Evolutionary conservation across 2,888 invertebrate species (phyloP).

Genomic region (Troglohyphantes excavatus): DNA sequence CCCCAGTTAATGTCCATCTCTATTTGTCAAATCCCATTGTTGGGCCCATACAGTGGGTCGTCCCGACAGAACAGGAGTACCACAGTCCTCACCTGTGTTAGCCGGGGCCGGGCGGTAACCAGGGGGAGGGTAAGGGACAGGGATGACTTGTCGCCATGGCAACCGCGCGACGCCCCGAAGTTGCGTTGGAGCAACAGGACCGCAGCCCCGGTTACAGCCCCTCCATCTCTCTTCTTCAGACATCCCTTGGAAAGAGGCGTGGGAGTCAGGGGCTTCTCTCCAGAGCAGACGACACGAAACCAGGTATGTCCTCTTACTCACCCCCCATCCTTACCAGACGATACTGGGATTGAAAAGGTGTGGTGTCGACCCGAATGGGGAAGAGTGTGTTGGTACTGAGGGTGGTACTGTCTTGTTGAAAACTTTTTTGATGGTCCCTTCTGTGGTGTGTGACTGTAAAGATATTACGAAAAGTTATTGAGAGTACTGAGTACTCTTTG

Average conservation of each 20-base stretch:
- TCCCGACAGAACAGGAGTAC: too few species aligned
- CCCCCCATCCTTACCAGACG: too few species aligned
- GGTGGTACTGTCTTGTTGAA: neutral
- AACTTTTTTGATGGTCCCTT: neutral
- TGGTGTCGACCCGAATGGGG: too few species aligned
- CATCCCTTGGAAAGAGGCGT: constrained; percentile 68
- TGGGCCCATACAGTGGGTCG: neutral
- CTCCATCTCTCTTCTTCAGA: neutral
- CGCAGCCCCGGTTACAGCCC: constrained; percentile 57
- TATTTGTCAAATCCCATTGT: neutral
- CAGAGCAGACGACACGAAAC: neutral
- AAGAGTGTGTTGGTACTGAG: neutral
- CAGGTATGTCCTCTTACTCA: constrained; percentile 19
- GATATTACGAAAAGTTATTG: too few species aligned
- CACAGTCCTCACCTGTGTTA: constrained; percentile 52
- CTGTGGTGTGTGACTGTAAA: too few species aligned
- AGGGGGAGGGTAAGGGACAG: constrained; percentile 40
- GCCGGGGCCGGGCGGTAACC: constrained; percentile 41
- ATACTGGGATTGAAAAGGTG: too few species aligned
- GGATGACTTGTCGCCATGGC: constrained; percentile 45
- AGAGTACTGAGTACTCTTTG: too few species aligned
- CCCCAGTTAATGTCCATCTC: too few species aligned
- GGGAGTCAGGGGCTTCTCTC: constrained; percentile 39
- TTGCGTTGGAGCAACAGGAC: constrained; percentile 64
- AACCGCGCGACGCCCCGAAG: constrained; percentile 67